Evolutionary conservation across 2,888 invertebrate genomes (phyloP), one percentile per base, ranked within the genome.

Genomic region (Cyrtodaria siliqua): DNA sequence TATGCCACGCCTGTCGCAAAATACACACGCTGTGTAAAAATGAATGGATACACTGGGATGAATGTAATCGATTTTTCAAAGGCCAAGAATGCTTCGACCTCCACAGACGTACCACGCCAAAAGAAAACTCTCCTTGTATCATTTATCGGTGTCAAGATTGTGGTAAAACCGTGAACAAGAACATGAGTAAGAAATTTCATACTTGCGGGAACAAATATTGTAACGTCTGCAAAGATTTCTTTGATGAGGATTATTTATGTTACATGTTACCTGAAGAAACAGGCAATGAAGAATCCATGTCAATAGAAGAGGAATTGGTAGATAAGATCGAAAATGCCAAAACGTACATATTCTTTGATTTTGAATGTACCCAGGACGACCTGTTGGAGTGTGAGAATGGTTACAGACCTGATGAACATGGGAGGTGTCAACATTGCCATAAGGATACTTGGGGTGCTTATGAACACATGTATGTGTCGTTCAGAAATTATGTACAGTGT

Each of bases 311-410:
- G 18, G 59, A 59, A 26, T 18, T 57, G 3, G 38, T 66, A 2
- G n/a, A 57, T 8, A 56, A 66, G 23, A 20, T 16, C 6, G 67
- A 67, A 42, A 38, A 59, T 40, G 23, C 52, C 2, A 27, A 60
- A 38, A 67, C 57, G 2, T 57, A 49, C n/a, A 68, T 68, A 9
- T 68, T 68, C 53, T 68, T 60, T 42, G 60, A 68, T 23, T 68
- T 68, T 42, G 60, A 68, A 27, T 68, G 68, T 27, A 68, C 68
- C 9, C 66, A 66, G 38, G 66, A 67, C 20, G 50, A 29, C 18
- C 14, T 67, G 6, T 33, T 69, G n/a, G 52, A 63, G 57, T 74
- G 74, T 55, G 33, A 63, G 12, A 23, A 56, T 1, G 63, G 68
- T 12, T 63, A 42, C 44, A 12, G 4, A 18, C 52, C 57, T 9